Evolutionary conservation across 2,888 invertebrate species (phyloP).

Genomic region (Prosopocoilus inquinatus): DNA sequence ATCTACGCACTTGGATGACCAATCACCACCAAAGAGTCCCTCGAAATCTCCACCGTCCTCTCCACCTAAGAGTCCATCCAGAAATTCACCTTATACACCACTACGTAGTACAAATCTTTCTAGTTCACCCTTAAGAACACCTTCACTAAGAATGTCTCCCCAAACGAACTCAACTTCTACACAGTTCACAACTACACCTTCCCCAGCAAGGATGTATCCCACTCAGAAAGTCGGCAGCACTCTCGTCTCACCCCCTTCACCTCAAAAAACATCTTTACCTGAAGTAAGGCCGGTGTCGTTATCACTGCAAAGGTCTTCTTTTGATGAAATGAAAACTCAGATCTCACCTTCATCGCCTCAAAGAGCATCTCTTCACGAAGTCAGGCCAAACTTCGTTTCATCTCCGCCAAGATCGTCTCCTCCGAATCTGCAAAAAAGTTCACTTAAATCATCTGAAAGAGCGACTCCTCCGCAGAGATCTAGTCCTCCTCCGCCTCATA

Average conservation of each 20-base stretch:
- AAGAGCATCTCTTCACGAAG: not conserved
- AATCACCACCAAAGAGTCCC: slow-evolving; percentile 31
- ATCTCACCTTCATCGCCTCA: not conserved
- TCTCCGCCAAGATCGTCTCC: slow-evolving; percentile 1
- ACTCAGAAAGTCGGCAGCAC: slow-evolving; percentile 11
- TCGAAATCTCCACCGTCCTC: slow-evolving; percentile 42
- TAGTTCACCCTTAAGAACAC: slow-evolving; percentile 23
- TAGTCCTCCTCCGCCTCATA: slow-evolving; percentile 10
- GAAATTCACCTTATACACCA: slow-evolving; percentile 42
- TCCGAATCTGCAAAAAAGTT: slow-evolving; percentile 1
- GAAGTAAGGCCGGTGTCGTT: slow-evolving; percentile 9
- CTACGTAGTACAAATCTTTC: slow-evolving; percentile 38
- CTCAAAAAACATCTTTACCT: slow-evolving; percentile 4
- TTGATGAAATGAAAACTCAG: not conserved
- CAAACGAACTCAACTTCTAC: slow-evolving; percentile 14
- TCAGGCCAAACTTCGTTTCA: not conserved
- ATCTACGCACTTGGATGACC: slow-evolving; percentile 20
- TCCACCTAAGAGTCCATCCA: slow-evolving; percentile 40
- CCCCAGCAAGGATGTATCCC: slow-evolving; percentile 12
- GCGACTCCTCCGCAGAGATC: slow-evolving; percentile 2
- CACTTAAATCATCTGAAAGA: slow-evolving; percentile 6
- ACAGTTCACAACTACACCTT: slow-evolving; percentile 7
- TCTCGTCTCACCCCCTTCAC: slow-evolving; percentile 4
- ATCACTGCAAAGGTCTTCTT: slow-evolving; percentile 11
- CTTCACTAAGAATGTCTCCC: slow-evolving; percentile 12